Base-by-base conservation (phyloP, 2,888 invertebrate genomes). In the Cephus spinipes region DNA sequence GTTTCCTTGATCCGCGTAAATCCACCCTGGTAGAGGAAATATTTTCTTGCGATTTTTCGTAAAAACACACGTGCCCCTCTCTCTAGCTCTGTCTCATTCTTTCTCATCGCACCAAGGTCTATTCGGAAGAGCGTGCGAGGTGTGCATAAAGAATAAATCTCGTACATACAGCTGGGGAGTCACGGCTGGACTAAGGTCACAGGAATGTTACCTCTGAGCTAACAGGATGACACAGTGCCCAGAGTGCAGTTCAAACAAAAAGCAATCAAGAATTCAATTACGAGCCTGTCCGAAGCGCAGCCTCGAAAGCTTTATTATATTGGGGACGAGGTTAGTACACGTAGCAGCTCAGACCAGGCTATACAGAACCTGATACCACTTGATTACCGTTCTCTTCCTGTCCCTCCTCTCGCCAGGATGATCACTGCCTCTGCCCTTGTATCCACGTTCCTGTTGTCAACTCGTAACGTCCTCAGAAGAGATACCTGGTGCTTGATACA, bases 221-320 rank as follows among this genome's bases (percentile, higher is more conserved):
- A 80, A 80, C 80, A 79, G 73, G 69, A 73, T 31, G 75, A 80
- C 79, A 77, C 71, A 78, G 40, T 55, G 75, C 55, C 33, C 73
- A 68, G 77, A 77, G 80, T 79, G 79, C 76, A 80, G 73, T 77
- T 80, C 80, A 80, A 80, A 80, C 81, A 80, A 80, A 80, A 80
- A 80, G 79, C 81, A 80, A 80, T 81, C 80, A 80, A 80, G 78
- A 77, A 80, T 80, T 80, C 79, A 80, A 80, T 81, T 81, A 80
- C 78, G 75, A 76, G 73, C 77, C 77, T 75, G 79, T 31, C 68
- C 55, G 31, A 40, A 31, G 35, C 15, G 55, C 55, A 55, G 23
- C 55, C 55, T 55, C 55, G 55, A 31, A 32, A 55, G 55, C 73
- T 77, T 68, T 77, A 80, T 80, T 78, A 76, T 55, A 55, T 55